Percentiles rank a stretch among this genome's conserved stretches.
phyloP scores from a whole-genome alignment of 2,113 vertebrate genomes.

The Trochalopteron elliotii region DNA sequence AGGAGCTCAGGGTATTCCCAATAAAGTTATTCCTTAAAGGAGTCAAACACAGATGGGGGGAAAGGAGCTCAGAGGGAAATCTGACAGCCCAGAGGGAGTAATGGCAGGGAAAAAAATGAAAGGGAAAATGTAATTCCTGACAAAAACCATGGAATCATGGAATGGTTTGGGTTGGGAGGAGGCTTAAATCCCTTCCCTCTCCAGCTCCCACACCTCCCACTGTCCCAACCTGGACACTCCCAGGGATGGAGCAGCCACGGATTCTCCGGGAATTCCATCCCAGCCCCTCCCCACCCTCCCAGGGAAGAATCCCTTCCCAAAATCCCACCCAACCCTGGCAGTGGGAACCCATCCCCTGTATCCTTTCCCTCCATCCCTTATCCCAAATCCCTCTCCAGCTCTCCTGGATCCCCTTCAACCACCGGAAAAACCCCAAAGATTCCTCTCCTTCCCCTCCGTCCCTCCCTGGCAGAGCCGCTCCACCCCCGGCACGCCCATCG shows the following conservation, averaged over 20 bases:
- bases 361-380: neutral
- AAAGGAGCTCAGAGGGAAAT: neutral
- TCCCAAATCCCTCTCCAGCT: neutral
- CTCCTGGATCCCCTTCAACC: neutral
- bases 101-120: neutral
- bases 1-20: neutral
- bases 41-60: too few relatives aligned
- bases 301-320: too few relatives aligned
- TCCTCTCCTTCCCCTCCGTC: neutral
- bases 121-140: neutral
- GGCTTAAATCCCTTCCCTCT: too few relatives aligned
- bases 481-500: neutral
- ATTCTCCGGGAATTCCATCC: neutral
- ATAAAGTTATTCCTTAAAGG: too few relatives aligned
- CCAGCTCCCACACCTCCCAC: too few relatives aligned
- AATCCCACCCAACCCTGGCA: too few relatives aligned
- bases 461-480: neutral
- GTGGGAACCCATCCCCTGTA: too few relatives aligned
- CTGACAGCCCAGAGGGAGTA: neutral
- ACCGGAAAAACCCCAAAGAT: too few relatives aligned
- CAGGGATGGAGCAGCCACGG: neutral
- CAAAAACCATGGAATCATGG: neutral
- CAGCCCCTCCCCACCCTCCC: neutral
- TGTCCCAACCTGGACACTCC: too few relatives aligned
- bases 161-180: too few relatives aligned